phyloP scores from a whole-genome alignment of 2,797 vertebrate genomes.

The Onychomys leucogaster region DNA sequence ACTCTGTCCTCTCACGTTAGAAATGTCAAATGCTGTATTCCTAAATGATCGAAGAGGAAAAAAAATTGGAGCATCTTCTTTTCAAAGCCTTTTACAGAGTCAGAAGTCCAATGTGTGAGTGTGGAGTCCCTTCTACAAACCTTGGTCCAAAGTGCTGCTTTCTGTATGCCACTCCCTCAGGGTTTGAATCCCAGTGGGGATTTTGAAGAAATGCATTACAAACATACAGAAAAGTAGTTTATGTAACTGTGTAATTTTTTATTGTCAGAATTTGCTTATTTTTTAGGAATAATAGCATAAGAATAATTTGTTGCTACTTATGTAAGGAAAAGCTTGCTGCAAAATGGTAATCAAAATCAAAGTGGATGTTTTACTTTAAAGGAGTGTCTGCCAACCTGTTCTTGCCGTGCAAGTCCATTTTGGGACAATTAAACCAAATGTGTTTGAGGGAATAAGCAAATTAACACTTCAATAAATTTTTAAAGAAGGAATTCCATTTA shows the following conservation, averaged over 20 bases:
- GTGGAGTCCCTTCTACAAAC: accelerated
- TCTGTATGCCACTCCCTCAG: background rate
- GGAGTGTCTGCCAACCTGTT: background rate
- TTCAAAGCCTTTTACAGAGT: background rate
- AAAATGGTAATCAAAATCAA: slow-evolving; percentile 24
- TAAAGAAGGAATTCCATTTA: slow-evolving; percentile 40
- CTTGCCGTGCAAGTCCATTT: background rate
- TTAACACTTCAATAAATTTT: slow-evolving; percentile 21
- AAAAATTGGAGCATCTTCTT: background rate
- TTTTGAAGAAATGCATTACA: background rate
- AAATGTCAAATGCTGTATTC: background rate
- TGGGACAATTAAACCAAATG: background rate
- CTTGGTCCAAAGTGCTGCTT: background rate
- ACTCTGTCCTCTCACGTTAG: background rate
- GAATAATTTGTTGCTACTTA: background rate
- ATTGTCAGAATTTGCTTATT: slow-evolving; percentile 28
- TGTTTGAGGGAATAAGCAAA: slow-evolving; percentile 16
- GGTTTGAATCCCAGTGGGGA: background rate
- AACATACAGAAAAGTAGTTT: background rate
- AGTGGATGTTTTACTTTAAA: slow-evolving; percentile 33
- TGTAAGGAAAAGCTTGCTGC: slow-evolving; percentile 28
- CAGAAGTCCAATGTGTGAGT: background rate
- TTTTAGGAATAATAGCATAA: slow-evolving; percentile 18
- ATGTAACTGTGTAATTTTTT: background rate
- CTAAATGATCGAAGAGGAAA: background rate